Evolutionary conservation across 2,888 invertebrate species (phyloP), one percentile per base, ranked within the genome.

Genomic region (Operophtera brumata): DNA sequence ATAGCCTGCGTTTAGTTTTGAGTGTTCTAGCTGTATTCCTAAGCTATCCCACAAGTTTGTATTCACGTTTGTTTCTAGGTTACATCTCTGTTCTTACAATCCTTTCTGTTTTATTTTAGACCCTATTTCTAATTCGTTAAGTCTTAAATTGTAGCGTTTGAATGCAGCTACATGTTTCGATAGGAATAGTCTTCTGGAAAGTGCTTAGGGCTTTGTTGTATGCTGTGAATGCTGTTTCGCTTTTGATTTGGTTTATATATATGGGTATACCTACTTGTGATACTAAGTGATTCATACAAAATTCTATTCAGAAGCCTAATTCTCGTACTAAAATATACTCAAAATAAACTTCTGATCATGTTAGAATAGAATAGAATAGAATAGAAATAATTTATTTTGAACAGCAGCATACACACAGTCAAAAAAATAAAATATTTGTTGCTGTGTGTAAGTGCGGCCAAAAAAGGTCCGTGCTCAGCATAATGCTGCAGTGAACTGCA

Each of bases 21-120:
- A 53, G 47, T 54, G 43, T 35, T n/a, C 11, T 44, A 40, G 47
- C 54, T 54, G 34, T 32, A 34, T 11, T 39, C 11, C 26, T 26
- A 25, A 13, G 9, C 34, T 14, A 13, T 10, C 12, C n/a, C 41
- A 30, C 30, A 26, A 47, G 20, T 58, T 51, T 44, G 57, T 42
- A 45, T 60, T 61, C 61, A 50, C 62, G 57, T 62, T 54, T 45
- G 62, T 69, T 69, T 58, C 65, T 68, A 53, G 65, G 66, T 59
- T 65, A 65, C 54, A 47, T 55, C 47, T 45, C 37, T 34, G 37
- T 49, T 36, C 43, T 45, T 37, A 37, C 30, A 9, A 37, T 14
- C 6, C 47, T 20, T 10, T 12, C 36, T 45, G 25, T 32, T 8
- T 34, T 14, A 42, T 13, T 52, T 45, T 9, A 9, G 14, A 52